Evolutionary conservation across 2,113 vertebrate species (phyloP), one percentile per base, ranked within the genome.

Genomic region (Hepsetus odoe): DNA sequence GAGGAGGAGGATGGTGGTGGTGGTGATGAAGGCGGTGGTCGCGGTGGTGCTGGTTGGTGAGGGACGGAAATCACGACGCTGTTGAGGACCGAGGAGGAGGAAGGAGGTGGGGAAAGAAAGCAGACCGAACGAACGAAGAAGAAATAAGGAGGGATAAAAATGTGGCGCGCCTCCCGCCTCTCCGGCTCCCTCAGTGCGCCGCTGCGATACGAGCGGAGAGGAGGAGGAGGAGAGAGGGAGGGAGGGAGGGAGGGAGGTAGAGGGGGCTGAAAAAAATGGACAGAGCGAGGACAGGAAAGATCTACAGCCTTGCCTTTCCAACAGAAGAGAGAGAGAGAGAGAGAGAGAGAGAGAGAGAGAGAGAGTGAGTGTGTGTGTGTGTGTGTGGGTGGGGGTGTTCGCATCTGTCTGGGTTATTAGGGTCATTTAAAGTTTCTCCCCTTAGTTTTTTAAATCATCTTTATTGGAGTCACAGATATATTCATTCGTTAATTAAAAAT

Each of bases 171-270:
- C 59, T 53, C 80, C 28, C 58, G 55, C 71, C 44, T 80, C 66
- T 72, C 70, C 53, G 55, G 30, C 49, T 71, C 73, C n/a, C 69
- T 79, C 71, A 59, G 78, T 55, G 70, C 84, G 68, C 71, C 67
- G 77, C 71, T 75, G 77, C 64, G 64, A 74, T 72, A 72, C 61
- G 77, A 82, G 80, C 80, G 70, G 71, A 78, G 75, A 78, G 66
- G 42, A 78, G 64, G 59, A 51, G 28, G 35, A 64, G 24, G 73
- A 32, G 28, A 14, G 14, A 32, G 32, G 22, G 26, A 44, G 14
- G 13, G n/a, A n/a, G 12, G n/a, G 66, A 20, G 46, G 38, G 20
- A n/a, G 22, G 44, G 42, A 32, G 20, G n/a, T 5, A 32, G 30
- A 42, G 24, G 28, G 14, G 38, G 12, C n/a, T n/a, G n/a, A n/a